A percentile compares a stretch with the other conserved stretches of the same genome.
Conservation (phyloP, 1,140 invertebrate species). For the Fopius arisanus region DNA sequence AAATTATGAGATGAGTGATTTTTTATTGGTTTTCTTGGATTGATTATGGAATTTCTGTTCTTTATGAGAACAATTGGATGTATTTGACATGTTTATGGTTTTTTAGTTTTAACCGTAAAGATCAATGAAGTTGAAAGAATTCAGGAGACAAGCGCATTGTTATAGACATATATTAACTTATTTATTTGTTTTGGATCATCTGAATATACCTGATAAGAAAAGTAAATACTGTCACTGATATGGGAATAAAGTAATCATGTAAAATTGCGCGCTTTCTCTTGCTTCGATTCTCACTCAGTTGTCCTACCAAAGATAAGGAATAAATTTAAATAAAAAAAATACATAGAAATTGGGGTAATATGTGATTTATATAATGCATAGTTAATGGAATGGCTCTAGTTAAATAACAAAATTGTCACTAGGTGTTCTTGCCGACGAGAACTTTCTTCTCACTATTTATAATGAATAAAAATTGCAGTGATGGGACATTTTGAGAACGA, state of each 20-base stretch:
- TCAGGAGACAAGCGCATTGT: background rate
- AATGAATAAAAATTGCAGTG: background rate
- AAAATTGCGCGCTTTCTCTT: background rate
- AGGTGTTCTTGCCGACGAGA: background rate
- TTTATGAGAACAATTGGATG: background rate
- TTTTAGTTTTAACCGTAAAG: background rate
- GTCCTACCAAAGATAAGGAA: conserved; percentile 47
- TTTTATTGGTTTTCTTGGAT: background rate
- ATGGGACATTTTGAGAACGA: background rate
- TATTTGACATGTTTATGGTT: background rate
- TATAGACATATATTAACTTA: background rate
- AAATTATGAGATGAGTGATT: background rate
- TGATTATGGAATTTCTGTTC: background rate
- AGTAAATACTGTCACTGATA: background rate
- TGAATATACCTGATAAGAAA: background rate
- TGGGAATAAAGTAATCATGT: background rate
- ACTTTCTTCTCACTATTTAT: background rate
- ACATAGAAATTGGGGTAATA: conserved; percentile 38
- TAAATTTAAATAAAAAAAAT: background rate
- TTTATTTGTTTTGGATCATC: background rate
- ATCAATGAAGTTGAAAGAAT: background rate
- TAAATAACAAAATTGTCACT: background rate
- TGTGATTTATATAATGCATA: conserved; percentile 46
- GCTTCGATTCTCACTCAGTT: conserved; percentile 41
- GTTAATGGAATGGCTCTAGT: conserved; percentile 38